A percentile compares a stretch with the other conserved stretches of the same genome.
phyloP scores from a whole-genome alignment of 2,113 vertebrate species.

The Phaethornis superciliosus region DNA sequence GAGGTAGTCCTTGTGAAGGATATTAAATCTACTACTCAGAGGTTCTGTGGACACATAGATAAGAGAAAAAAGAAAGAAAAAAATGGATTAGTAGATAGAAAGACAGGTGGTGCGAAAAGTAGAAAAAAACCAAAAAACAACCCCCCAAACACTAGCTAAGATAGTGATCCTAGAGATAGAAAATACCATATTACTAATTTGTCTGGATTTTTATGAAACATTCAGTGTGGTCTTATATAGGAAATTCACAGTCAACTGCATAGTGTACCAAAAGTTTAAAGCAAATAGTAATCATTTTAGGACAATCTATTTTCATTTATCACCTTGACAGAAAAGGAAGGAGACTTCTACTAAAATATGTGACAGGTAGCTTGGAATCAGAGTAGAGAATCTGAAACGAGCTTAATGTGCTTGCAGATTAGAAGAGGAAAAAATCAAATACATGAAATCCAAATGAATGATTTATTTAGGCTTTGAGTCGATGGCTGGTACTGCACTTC shows the following conservation, averaged over 20 bases:
- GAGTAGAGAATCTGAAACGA: neutral
- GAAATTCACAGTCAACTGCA: neutral
- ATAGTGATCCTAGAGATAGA: neutral
- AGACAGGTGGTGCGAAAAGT: neutral
- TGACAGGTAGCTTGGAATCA: neutral
- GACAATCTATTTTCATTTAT: neutral
- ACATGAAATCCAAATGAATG: neutral
- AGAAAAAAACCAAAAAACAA: neutral
- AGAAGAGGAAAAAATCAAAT: neutral
- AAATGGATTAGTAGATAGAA: neutral
- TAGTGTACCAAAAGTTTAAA: neutral
- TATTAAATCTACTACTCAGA: neutral
- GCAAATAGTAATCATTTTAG: neutral
- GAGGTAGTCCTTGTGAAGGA: neutral
- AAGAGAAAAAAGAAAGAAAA: neutral
- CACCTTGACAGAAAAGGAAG: neutral
- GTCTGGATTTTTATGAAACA: neutral
- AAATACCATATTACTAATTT: neutral
- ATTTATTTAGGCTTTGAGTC: neutral
- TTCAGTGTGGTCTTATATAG: neutral
- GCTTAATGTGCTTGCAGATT: neutral
- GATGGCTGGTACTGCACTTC: neutral
- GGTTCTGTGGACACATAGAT: neutral
- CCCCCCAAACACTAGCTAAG: too few species aligned
- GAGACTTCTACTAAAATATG: neutral